Base-by-base conservation (phyloP, 2,888 invertebrate species). In the Macaria notata region DNA sequence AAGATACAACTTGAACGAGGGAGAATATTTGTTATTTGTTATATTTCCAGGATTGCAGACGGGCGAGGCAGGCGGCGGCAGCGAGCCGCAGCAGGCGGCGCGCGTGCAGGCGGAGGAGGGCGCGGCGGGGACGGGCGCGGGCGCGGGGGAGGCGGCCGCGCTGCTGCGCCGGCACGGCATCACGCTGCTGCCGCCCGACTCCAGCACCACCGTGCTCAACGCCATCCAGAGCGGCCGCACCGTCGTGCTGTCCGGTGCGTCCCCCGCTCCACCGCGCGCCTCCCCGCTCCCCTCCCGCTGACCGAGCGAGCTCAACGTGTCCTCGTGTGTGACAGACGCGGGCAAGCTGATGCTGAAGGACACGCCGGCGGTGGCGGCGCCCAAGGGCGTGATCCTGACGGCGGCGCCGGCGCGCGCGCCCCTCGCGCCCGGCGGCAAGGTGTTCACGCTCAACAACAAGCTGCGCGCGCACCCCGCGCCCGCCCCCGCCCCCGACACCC, bases 181-280 rank as follows among this genome's bases (percentile, higher is more conserved):
- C 73, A 95, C 96, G 46, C 95, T 98, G 94, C 93, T 97, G 78
- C 95, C 96, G 50, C 92, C 94, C 30, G 97, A 97, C 79, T 94
- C 95, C 68, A 92, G 88, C 73, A 80, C 93, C 89, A 84, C 95
- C 88, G 94, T 97, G 56, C 95, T 95, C 65, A 95, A 94, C 59
- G 97, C 97, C 38, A 93, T 98, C 79, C 95, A 96, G 87, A 95
- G 95, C 82, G 98, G 98, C 0, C 95, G 97, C 75, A 96, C 96
- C 61, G 94, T 98, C 54, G 95, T 97, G 64, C 93, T 98, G 48
- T 97, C 96, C 61, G 94, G 94, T 94, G 77, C 43, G 9, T n/a
- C 33, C 4, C 33, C 4, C 33, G 33, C 33, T 4, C 33, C 33
- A 6, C 4, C 33, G 33, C 33, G 4, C 4, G 33, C 4, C 33